Evolutionary conservation across 2,113 vertebrate genomes (phyloP).

Genomic region (Piaya cayana): DNA sequence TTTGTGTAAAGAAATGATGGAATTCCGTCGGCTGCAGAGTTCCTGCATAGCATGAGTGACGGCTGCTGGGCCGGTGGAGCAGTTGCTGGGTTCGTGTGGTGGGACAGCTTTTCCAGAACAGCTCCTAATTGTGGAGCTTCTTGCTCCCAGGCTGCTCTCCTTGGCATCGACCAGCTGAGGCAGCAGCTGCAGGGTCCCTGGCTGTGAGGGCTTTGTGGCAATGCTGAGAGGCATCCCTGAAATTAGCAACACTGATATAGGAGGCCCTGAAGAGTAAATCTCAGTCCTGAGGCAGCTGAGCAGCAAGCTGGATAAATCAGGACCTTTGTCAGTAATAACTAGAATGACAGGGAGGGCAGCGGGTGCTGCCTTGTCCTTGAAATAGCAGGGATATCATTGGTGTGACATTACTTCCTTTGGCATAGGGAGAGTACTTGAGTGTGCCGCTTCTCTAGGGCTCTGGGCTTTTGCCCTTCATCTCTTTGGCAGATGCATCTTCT

Average conservation of each 20-base stretch:
- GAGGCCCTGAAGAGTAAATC: not conserved
- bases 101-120: not conserved
- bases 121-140: not conserved
- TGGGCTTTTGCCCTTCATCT: not conserved
- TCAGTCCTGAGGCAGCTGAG: not conserved
- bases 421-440: not conserved
- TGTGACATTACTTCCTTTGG: not conserved
- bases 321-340: conserved; percentile 10
- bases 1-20: fast-evolving
- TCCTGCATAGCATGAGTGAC: not conserved
- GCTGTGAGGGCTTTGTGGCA: not conserved
- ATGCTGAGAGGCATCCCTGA: not conserved
- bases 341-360: not conserved
- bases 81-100: not conserved
- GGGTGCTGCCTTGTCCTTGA: not conserved
- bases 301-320: not conserved
- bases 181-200: not conserved
- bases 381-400: not conserved
- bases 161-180: not conserved
- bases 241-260: fast-evolving
- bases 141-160: not conserved
- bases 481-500: not conserved
- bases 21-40: not conserved
- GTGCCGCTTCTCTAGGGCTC: not conserved
- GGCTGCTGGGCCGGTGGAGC: not conserved